Percentiles rank a stretch among this genome's conserved stretches.
These are phyloP conservation scores for Prunella fulvescens DNA, from an alignment of 2,113 vertebrate species.

Conservation along the genomic window DNA sequence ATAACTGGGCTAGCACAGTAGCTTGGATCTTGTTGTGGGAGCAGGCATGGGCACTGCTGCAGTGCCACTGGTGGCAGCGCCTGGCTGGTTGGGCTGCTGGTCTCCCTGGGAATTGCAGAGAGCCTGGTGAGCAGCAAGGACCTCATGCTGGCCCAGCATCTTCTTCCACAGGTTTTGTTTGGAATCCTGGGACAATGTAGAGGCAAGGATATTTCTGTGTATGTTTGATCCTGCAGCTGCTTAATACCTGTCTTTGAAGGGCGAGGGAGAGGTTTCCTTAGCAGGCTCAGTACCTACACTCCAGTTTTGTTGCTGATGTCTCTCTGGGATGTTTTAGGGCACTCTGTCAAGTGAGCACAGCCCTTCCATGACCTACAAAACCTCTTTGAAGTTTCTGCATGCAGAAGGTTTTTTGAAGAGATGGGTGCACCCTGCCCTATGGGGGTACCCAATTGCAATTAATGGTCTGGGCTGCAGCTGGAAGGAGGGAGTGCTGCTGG, in stretches of 20 bases:
- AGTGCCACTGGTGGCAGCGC: not conserved
- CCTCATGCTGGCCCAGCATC: not conserved
- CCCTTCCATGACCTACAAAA: not conserved
- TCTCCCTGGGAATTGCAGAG: not conserved
- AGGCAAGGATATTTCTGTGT: accelerated
- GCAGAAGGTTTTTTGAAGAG: not conserved
- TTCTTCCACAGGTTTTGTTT: not conserved
- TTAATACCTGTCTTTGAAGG: not conserved
- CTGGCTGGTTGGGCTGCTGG: not conserved
- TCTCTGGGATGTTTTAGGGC: not conserved
- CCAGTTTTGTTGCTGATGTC: not conserved
- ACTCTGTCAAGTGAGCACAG: not conserved
- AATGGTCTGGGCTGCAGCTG: not conserved
- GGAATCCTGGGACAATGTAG: not conserved
- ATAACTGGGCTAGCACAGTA: not conserved
- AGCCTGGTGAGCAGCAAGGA: accelerated
- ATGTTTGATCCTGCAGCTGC: not conserved
- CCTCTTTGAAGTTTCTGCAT: not conserved
- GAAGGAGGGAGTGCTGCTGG: not conserved
- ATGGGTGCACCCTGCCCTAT: accelerated
- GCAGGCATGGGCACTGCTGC: accelerated
- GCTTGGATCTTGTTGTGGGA: too few relatives aligned
- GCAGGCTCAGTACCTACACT: not conserved
- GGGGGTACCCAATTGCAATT: accelerated
- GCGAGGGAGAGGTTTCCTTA: not conserved